These are phyloP conservation scores for Hydraecia micacea DNA, from an alignment of 2,888 invertebrate genomes.

Conservation along the genomic window DNA sequence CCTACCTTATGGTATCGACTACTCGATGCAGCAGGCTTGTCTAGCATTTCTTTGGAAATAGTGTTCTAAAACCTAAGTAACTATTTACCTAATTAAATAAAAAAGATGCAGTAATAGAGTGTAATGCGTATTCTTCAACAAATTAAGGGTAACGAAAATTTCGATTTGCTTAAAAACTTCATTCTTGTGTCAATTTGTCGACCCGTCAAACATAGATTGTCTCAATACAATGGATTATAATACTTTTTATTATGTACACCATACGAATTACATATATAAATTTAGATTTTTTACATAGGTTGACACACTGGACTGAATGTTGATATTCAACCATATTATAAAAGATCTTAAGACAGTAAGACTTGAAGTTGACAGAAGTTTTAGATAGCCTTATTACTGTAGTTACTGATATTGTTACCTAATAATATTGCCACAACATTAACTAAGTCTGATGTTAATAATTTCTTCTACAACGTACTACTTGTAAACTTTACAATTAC, in stretches of 20 bases:
- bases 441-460: neutral
- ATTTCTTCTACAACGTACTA: too few relatives aligned
- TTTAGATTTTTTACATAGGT: too few relatives aligned
- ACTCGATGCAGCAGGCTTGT: neutral
- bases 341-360: neutral
- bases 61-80: neutral
- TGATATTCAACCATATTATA: neutral
- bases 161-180: neutral
- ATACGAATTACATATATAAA: too few relatives aligned
- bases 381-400: neutral
- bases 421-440: neutral
- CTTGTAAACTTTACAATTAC: neutral
- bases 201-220: neutral
- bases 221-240: too few relatives aligned
- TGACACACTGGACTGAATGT: too few relatives aligned
- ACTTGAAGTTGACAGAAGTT: neutral
- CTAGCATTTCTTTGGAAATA: neutral
- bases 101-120: neutral
- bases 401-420: neutral
- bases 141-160: neutral
- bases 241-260: too few relatives aligned
- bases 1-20: conserved; percentile 34
- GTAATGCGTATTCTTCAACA: neutral
- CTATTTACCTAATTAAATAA: neutral
- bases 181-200: neutral